Conservation (phyloP, 2,888 invertebrate genomes). For the Laothoe populi region DNA sequence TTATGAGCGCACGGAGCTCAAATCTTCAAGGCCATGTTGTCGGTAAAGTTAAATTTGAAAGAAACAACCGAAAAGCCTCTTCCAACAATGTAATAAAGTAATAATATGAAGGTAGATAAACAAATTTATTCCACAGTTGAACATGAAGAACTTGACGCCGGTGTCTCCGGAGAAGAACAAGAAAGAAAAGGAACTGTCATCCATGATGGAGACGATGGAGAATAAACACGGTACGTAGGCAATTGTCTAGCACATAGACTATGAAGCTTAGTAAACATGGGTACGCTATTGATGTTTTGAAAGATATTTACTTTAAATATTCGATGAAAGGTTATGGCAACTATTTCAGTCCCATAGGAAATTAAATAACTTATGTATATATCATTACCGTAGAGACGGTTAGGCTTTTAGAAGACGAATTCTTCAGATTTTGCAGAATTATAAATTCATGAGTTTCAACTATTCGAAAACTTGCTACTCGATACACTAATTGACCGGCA, state of each 20-base stretch:
- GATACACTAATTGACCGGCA: too few relatives aligned
- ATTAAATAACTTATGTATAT: background rate
- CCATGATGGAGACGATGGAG: conserved; percentile 91
- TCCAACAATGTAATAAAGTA: background rate
- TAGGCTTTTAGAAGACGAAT: too few relatives aligned
- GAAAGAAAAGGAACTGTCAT: conserved; percentile 88
- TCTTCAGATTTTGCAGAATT: too few relatives aligned
- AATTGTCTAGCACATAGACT: conserved; percentile 37
- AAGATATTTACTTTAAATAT: conserved; percentile 45
- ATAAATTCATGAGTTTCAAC: too few relatives aligned
- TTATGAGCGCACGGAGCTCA: too few relatives aligned
- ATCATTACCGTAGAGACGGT: background rate
- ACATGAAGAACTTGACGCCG: conserved; percentile 85
- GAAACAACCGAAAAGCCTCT: too few relatives aligned
- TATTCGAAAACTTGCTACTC: too few relatives aligned
- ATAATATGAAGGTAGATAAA: background rate
- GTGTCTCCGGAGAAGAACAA: conserved; percentile 86
- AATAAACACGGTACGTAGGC: conserved; percentile 91
- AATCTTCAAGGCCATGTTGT: too few relatives aligned
- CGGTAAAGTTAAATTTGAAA: too few relatives aligned
- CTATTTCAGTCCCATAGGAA: background rate
- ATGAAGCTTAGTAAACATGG: conserved; percentile 54
- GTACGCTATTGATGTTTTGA: conserved; percentile 86
- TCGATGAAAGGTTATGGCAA: conserved; percentile 9
- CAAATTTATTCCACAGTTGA: conserved; percentile 69